These are phyloP conservation scores for Rhagoletis zephyria DNA, from an alignment of 1,140 invertebrate species.

Conservation along the genomic window DNA sequence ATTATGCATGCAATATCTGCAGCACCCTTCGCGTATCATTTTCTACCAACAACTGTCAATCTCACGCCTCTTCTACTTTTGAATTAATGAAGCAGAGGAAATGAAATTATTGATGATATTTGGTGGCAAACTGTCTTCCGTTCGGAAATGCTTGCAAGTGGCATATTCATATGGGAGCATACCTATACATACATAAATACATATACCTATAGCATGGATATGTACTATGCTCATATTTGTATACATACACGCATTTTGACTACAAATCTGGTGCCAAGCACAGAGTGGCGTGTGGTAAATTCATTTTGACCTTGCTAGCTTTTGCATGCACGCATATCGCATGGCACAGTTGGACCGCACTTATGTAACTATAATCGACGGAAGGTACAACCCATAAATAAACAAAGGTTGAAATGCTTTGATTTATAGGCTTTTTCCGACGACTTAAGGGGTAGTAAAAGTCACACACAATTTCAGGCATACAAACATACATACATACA, in stretches of 20 bases:
- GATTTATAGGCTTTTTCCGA: constrained; percentile 11
- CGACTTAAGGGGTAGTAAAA: constrained; percentile 3
- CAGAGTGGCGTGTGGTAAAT: not conserved
- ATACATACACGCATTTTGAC: not conserved
- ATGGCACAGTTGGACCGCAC: not conserved
- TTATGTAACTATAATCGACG: not conserved
- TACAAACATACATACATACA: not conserved
- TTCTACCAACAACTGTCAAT: not conserved
- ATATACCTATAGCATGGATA: not conserved
- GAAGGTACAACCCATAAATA: constrained; percentile 12
- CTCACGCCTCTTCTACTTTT: constrained; percentile 4
- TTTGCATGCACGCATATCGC: not conserved
- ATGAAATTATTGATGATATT: constrained; percentile 11
- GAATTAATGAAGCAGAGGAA: constrained; percentile 38
- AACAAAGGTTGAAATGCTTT: constrained; percentile 30
- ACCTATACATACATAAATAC: no score
- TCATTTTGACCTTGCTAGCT: constrained; percentile 10
- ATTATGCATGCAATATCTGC: not conserved
- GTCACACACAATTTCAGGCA: not conserved
- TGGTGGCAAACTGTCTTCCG: not conserved
- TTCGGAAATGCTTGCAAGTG: not conserved
- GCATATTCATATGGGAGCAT: not conserved
- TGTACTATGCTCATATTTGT: not conserved
- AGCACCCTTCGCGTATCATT: not conserved
- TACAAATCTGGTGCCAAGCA: not conserved